A percentile compares a stretch with the other conserved stretches of the same genome.
phyloP scores from a whole-genome alignment of 2,888 invertebrate genomes.

The Phengaris arion region DNA sequence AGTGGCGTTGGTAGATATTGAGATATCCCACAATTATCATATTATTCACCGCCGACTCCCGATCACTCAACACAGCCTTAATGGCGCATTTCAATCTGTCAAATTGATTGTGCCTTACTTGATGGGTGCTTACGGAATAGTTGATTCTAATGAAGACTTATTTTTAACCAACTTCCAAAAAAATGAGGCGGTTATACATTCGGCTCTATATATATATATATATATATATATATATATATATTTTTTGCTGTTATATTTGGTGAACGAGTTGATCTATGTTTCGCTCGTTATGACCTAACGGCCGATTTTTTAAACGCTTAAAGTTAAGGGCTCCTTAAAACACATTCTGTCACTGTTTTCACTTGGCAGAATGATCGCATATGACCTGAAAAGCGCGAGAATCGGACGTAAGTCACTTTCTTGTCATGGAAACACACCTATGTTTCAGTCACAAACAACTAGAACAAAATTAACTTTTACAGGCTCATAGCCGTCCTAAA shows the following conservation, averaged over 20 bases:
- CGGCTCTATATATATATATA: no score
- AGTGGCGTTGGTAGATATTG: slow-evolving; percentile 63
- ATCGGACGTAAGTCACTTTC: no score
- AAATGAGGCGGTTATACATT: no score
- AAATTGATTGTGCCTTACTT: slow-evolving; percentile 5
- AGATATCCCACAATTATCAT: slow-evolving; percentile 60
- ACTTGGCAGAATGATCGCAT: no score
- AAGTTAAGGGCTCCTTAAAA: no score
- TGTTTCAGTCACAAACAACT: no score
- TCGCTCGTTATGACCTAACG: background rate
- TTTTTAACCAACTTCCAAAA: background rate
- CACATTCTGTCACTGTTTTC: no score
- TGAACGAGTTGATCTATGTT: background rate
- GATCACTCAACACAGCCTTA: slow-evolving; percentile 21
- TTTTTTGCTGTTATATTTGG: background rate
- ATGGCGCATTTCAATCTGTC: slow-evolving; percentile 20
- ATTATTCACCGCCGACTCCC: slow-evolving; percentile 53
- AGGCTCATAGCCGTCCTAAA: background rate
- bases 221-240: no score
- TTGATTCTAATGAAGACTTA: slow-evolving; percentile 7
- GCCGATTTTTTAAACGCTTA: background rate
- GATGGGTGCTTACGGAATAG: slow-evolving; percentile 17
- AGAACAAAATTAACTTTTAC: no score
- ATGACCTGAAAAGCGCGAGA: no score
- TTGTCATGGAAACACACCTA: no score